Percentiles rank a stretch among this genome's conserved stretches.
Conservation (phyloP, 2,797 vertebrate species). For the Lithobates pipiens region DNA sequence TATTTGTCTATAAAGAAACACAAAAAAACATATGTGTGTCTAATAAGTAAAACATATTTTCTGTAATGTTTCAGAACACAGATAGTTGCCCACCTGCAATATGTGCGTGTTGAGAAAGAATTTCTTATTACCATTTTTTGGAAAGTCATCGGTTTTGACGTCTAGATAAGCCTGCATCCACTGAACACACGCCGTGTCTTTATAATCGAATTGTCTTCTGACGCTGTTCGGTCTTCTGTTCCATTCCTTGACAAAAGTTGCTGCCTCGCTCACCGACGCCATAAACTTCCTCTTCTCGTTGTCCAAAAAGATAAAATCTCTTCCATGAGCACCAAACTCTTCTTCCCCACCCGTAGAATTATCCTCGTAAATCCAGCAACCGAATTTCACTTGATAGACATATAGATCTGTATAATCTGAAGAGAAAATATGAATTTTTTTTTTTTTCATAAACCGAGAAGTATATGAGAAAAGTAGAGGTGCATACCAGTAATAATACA, state of each 20-base stretch:
- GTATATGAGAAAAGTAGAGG: too few relatives aligned
- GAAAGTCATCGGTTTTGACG: background rate
- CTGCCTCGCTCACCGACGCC: background rate
- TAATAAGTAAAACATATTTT: too few relatives aligned
- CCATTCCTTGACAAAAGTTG: fast-evolving
- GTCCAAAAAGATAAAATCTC: slow-evolving; percentile 60
- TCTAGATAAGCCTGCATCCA: slow-evolving; percentile 3
- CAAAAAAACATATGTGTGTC: too few relatives aligned
- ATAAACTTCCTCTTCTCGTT: slow-evolving; percentile 51
- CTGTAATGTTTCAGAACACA: too few relatives aligned
- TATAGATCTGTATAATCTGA: background rate
- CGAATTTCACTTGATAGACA: background rate
- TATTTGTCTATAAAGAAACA: too few relatives aligned
- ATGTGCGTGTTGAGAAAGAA: too few relatives aligned
- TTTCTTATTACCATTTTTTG: background rate
- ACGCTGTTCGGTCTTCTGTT: background rate
- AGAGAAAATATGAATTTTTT: too few relatives aligned
- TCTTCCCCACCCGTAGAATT: background rate
- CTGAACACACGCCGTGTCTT: background rate
- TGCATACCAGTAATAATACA: too few relatives aligned
- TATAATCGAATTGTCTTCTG: slow-evolving; percentile 1
- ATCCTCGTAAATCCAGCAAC: background rate
- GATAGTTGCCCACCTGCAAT: too few relatives aligned
- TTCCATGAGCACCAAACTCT: slow-evolving; percentile 57
- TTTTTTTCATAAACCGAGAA: too few relatives aligned